Base-by-base conservation (phyloP, 1,140 invertebrate genomes). In the Cephus cinctus region DNA sequence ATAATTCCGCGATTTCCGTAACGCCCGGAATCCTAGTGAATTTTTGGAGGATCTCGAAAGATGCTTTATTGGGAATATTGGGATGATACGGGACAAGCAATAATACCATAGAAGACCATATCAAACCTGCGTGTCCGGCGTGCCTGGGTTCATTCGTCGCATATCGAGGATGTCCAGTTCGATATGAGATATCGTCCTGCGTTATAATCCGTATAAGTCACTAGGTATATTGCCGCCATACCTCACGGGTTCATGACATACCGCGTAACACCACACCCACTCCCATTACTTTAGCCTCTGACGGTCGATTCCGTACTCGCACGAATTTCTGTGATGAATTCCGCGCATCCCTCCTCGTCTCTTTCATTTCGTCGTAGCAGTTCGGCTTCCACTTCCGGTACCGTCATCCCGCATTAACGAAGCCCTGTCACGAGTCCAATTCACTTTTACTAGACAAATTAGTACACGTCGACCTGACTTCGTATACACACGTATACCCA, bases 161-260 rank as follows among this genome's bases (percentile, higher is more conserved):
- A 75, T 75, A 73, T 76, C 73, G 71, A 70, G 63, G 63, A 67
- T 68, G 71, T 69, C 68, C 67, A 52, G 63, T 39, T 61, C 65
- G 67, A 75, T 76, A 76, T 76, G 73, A 76, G 73, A 75, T 73
- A 75, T 73, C 67, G 65, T 52, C 57, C 54, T 38, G 50, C 50
- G 61, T 64, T 63, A 71, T 73, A 71, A 72, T 72, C 65, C 71
- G 57, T 62, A 73, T 67, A 67, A 73, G 69, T 69, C 69, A 65
- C 35, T 43, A 59, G 56, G 54, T 68, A 72, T 75, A 75, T 76
- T 75, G 65, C 65, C 61, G 68, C 65, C 66, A 75, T 76, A 73
- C 70, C 69, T 74, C 63, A 68, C 47, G 63, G 66, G 52, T 34
- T 51, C 48, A 52, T 67, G 67, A 65, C 69, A 69, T 70, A 67